Conservation (phyloP, 64 coral and sea anemone genomes). For the Actinia tenebrosa region DNA sequence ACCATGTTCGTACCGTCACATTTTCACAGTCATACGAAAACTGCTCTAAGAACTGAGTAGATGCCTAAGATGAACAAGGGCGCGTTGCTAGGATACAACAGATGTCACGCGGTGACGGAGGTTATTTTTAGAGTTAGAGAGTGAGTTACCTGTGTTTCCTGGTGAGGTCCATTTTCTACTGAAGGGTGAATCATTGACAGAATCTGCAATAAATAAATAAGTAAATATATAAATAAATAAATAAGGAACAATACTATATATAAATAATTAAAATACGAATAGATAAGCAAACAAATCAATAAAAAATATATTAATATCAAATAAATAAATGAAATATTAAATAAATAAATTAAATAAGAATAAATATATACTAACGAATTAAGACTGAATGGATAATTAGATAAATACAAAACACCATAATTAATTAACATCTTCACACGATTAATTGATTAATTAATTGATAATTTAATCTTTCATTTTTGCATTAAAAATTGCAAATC, state of each 20-base stretch:
- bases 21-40: too few species aligned
- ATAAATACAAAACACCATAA: neutral
- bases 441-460: too few species aligned
- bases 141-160: neutral
- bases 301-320: neutral
- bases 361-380: neutral
- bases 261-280: neutral
- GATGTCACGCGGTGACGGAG: neutral
- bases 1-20: too few species aligned
- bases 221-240: neutral
- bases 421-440: neutral
- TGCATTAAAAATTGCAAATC: too few species aligned
- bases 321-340: neutral
- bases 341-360: neutral
- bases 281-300: neutral
- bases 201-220: neutral
- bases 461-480: too few species aligned
- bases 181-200: slow-evolving; percentile 17
- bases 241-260: neutral
- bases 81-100: too few species aligned
- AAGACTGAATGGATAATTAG: neutral
- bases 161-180: slow-evolving; percentile 8
- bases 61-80: too few species aligned
- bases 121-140: neutral
- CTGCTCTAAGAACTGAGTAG: too few species aligned